These are phyloP conservation scores for Heliconius congener DNA, from an alignment of 1,140 invertebrate genomes.

Conservation along the genomic window DNA sequence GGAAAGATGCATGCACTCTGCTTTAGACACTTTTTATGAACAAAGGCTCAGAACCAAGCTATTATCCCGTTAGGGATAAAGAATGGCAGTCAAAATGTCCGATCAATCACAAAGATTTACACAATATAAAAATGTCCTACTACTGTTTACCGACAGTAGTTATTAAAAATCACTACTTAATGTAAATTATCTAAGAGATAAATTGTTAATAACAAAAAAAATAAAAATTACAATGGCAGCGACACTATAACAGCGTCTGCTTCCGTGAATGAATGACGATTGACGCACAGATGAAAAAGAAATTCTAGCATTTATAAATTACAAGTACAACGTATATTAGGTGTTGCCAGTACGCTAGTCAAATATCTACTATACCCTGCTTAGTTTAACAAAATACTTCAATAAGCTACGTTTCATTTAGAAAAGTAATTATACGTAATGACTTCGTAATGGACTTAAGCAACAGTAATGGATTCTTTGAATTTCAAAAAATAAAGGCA, in stretches of 20 bases:
- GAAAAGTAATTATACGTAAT: not conserved
- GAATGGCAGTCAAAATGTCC: conserved; percentile 72
- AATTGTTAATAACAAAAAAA: conserved; percentile 65
- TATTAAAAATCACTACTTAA: conserved; percentile 49
- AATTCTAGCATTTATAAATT: not conserved
- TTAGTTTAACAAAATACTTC: not conserved
- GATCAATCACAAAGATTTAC: conserved; percentile 57
- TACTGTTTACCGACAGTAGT: conserved; percentile 60
- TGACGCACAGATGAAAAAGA: conserved; percentile 36
- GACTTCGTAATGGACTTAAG: no score
- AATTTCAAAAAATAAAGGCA: no score
- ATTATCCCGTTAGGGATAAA: conserved; percentile 80
- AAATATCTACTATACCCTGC: not conserved
- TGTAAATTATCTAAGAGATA: conserved; percentile 38
- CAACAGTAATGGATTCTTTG: no score
- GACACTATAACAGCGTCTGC: conserved; percentile 58
- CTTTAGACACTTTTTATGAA: conserved; percentile 75
- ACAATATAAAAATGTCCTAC: conserved; percentile 56
- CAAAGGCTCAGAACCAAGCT: conserved; percentile 78
- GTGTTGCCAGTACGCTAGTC: conserved; percentile 28
- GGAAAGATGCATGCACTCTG: conserved; percentile 82
- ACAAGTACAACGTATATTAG: conserved; percentile 2
- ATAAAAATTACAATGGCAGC: conserved; percentile 72
- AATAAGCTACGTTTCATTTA: not conserved
- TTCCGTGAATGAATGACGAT: conserved; percentile 52